Base-by-base conservation (phyloP, 1,140 invertebrate genomes). In the Branchinecta lindahli region DNA sequence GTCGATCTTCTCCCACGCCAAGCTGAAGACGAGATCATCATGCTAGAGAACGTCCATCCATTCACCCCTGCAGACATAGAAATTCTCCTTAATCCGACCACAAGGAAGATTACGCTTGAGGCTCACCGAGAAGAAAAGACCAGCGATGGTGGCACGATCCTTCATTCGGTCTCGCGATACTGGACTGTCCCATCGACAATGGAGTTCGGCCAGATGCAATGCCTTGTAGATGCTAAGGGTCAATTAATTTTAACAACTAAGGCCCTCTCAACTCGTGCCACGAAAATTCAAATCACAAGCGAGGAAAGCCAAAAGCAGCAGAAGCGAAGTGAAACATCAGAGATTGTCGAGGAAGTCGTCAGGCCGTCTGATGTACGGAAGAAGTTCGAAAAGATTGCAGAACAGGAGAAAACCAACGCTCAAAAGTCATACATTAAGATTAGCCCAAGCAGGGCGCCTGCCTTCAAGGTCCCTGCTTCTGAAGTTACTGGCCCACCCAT, bases 381-480 rank as follows among this genome's bases (percentile, higher is more conserved):
- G 52, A 61, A 61, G 52, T 61, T 61, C 52, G 52, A 61, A 61
- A 61, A 61, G 18, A 61, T 61, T 61, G 52, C 52, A 20, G 52
- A 2, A 61, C 12, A 61, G 18, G 52, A 61, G 18, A 61, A 61
- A 20, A 20, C 52, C 12, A 61, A 61, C 52, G 12, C 52, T 20
- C 52, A 61, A 61, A 61, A 61, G 52, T 20, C 12, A 61, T 61
- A 61, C 52, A 61, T 61, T 20, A 61, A 61, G 18, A 61, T 61
- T 61, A 61, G 18, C 6, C 52, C 12, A 61, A 61, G 52, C 18
- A 61, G 12, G 2, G 12, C 52, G 18, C 52, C 52, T 15, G 18
- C 18, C 52, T 61, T 61, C 12, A 61, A 61, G 18, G 18, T 20
- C 12, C 12, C 12, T 12, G 12, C 52, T 15, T 20, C 12, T 15